Evolutionary conservation across 2,797 vertebrate genomes (phyloP), one percentile per base, ranked within the genome.

Genomic region (Phataginus tricuspis): DNA sequence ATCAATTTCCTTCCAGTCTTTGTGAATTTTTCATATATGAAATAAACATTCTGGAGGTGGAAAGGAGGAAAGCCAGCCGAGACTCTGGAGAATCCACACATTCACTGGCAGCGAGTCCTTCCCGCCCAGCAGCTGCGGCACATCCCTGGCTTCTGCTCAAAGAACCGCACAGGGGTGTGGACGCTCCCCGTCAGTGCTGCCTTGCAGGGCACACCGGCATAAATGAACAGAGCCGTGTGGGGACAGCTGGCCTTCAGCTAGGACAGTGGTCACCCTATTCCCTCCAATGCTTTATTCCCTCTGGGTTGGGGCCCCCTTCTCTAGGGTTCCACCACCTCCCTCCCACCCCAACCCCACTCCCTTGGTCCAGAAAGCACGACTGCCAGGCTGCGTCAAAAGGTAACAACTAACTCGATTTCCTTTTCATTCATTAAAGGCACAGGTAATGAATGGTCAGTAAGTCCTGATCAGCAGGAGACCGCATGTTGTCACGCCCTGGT

Each of bases 41-140:
- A 86, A 84, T 13, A 11, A 78, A 90, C 71, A 86, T 39, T 74
- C 45, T 53, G 14, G 53, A 53, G 66, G 10, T 66, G 42, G 85
- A 55, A 53, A 72, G 82, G 45, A 61, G 42, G 45, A 51, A 37
- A 74, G 55, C 7, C 16, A 66, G 29, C 19, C 37, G 63, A 72
- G 23, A 64, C 71, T 37, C 21, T 34, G 9, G 29, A 19, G n/a
- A 68, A 80, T 7, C 10, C 15, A 31, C 4, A 4, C 4, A 6
- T 0, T 25, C 42, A 29, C 34, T 4, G 4, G 53, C 29, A n/a
- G 72, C 4, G 16, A 13, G 63, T 19, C 49, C 77, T 83, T 71
- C 59, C 25, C 19, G 9, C 39, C 31, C 25, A 77, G 42, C 1
- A 8, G 21, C 53, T 45, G 31, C 19, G 15, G 39, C 0, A 0